phyloP scores from a whole-genome alignment of 2,797 vertebrate genomes.

The Erpetoichthys calabaricus region DNA sequence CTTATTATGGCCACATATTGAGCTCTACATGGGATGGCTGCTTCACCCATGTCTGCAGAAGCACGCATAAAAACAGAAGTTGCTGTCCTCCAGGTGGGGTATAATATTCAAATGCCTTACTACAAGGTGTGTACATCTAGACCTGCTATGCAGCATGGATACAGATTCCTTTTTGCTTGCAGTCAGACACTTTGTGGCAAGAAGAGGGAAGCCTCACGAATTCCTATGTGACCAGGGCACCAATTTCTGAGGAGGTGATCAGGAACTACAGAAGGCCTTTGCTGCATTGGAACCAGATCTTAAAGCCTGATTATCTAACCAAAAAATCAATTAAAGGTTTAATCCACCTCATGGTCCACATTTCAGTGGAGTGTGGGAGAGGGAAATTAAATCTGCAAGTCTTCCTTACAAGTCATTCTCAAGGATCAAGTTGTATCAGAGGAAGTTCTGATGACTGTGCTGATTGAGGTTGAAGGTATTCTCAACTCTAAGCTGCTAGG shows the following conservation, averaged over 20 bases:
- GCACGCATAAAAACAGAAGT: too few relatives aligned
- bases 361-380: constrained; percentile 7
- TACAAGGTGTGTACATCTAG: background rate
- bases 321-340: background rate
- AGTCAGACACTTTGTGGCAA: background rate
- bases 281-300: background rate
- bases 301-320: background rate
- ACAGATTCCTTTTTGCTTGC: background rate
- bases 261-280: background rate
- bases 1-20: too few relatives aligned
- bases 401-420: background rate
- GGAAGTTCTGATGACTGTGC: constrained; percentile 2
- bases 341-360: constrained; percentile 5
- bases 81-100: too few relatives aligned
- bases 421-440: background rate
- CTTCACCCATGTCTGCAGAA: too few relatives aligned
- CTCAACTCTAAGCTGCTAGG: background rate
- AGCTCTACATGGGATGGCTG: too few relatives aligned
- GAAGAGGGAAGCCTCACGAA: background rate
- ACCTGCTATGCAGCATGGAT: background rate
- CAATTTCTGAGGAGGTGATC: background rate
- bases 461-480: constrained; percentile 6
- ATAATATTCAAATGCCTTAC: background rate
- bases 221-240: background rate
- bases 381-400: background rate